Conservation (phyloP, 2,797 vertebrate genomes). For the Lepilemur septentrionalis region DNA sequence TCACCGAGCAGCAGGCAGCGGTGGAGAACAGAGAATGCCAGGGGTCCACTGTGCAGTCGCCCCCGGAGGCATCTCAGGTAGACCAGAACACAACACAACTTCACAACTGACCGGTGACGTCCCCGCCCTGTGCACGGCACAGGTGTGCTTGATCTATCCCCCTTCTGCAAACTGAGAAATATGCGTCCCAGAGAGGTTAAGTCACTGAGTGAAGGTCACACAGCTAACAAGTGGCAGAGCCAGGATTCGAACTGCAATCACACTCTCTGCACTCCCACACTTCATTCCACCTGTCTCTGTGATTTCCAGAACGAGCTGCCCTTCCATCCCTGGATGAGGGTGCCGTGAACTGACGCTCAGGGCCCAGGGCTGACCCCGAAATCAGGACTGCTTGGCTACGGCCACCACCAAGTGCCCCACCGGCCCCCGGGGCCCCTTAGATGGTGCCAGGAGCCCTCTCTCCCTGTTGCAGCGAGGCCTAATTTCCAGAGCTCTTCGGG, state of each 20-base stretch:
- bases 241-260: background rate
- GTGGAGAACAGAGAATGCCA: accelerated
- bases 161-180: background rate
- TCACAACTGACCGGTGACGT: background rate
- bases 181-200: background rate
- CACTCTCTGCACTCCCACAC: background rate
- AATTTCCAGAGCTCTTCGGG: background rate
- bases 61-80: accelerated
- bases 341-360: background rate
- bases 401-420: background rate
- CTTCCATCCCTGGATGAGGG: background rate
- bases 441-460: background rate
- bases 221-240: background rate
- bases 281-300: background rate
- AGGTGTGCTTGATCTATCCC: background rate
- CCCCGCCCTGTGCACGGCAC: background rate
- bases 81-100: background rate
- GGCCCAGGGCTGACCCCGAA: background rate
- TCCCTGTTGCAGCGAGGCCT: background rate
- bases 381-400: background rate
- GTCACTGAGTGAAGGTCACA: background rate
- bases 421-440: background rate
- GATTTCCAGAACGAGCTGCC: background rate
- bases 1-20: background rate
- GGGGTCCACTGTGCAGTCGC: background rate